Conservation (phyloP, 2,888 invertebrate genomes). For the Drosophila tanythrix region DNA sequence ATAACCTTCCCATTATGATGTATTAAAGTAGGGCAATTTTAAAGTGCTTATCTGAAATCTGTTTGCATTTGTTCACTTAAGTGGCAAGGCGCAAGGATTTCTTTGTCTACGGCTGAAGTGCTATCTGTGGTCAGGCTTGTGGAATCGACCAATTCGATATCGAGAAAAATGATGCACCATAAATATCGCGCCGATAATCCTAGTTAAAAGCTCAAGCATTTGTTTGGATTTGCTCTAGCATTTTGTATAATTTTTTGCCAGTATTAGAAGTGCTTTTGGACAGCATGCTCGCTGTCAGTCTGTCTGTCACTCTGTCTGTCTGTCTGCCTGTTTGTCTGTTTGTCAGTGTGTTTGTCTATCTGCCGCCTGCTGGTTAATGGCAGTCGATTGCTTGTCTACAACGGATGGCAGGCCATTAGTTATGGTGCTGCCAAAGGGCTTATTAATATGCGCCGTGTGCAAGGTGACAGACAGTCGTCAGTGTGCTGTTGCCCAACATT, state of each 20-base stretch:
- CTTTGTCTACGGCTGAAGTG: slow-evolving; percentile 13
- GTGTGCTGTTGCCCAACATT: slow-evolving; percentile 48
- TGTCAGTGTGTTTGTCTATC: not conserved
- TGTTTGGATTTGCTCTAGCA: slow-evolving; percentile 69
- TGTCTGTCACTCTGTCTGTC: not conserved
- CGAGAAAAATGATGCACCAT: slow-evolving; percentile 71
- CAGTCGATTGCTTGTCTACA: slow-evolving; percentile 61
- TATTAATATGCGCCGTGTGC: slow-evolving; percentile 69
- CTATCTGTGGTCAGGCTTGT: slow-evolving; percentile 39
- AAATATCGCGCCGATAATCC: slow-evolving; percentile 77
- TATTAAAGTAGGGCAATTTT: slow-evolving; percentile 1
- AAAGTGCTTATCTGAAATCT: slow-evolving; percentile 23
- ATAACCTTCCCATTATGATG: not conserved
- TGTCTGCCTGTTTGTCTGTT: not conserved
- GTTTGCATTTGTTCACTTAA: slow-evolving; percentile 26
- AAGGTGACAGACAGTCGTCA: slow-evolving; percentile 52
- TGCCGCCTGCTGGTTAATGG: slow-evolving; percentile 64
- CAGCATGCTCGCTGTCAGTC: slow-evolving; percentile 9
- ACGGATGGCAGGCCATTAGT: slow-evolving; percentile 72
- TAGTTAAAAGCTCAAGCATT: slow-evolving; percentile 76
- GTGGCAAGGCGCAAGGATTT: not conserved
- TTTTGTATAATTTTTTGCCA: slow-evolving; percentile 40
- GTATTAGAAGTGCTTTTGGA: slow-evolving; percentile 35
- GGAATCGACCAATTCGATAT: slow-evolving; percentile 34
- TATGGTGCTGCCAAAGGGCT: slow-evolving; percentile 73